A percentile compares a stretch with the other conserved stretches of the same genome.
Conservation (phyloP, 2,888 invertebrate genomes). For the Acanthococcus lagerstroemiae region DNA sequence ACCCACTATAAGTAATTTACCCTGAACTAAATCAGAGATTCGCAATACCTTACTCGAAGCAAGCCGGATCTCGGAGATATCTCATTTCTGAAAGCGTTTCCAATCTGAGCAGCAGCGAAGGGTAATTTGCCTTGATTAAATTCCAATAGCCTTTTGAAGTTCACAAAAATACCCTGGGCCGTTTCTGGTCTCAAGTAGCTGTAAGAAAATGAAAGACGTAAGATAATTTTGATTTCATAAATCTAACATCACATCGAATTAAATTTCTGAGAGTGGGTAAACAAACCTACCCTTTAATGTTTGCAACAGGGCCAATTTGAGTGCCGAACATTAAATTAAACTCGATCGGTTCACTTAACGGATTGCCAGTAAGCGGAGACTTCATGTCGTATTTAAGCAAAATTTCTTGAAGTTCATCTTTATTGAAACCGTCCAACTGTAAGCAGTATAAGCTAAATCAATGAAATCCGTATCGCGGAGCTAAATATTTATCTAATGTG, state of each 20-base stretch:
- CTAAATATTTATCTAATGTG: too few relatives aligned
- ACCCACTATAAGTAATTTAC: too few relatives aligned
- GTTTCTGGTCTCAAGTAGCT: conserved; percentile 93
- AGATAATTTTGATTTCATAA: background rate
- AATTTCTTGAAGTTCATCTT: conserved; percentile 77
- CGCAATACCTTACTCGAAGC: conserved; percentile 70
- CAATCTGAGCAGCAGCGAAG: conserved; percentile 98
- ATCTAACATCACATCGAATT: background rate
- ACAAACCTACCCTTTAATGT: conserved; percentile 63
- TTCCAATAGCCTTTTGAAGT: conserved; percentile 92
- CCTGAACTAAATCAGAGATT: too few relatives aligned
- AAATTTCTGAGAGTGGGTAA: background rate
- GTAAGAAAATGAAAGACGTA: conserved; percentile 34
- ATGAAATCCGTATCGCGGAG: background rate
- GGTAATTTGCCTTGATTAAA: conserved; percentile 94
- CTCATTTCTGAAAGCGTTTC: conserved; percentile 96
- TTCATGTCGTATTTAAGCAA: conserved; percentile 83
- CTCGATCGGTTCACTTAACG: conserved; percentile 88
- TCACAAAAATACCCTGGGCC: conserved; percentile 99
- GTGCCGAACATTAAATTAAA: conserved; percentile 99
- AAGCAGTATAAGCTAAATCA: conserved; percentile 27
- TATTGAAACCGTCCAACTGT: conserved; percentile 79
- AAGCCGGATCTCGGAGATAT: conserved; percentile 96
- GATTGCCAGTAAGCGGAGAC: conserved; percentile 90
- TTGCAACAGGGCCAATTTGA: conserved; percentile 92